Base-by-base conservation (phyloP, 92 coral and sea anemone genomes). In the Chrysogorgia sp. region DNA sequence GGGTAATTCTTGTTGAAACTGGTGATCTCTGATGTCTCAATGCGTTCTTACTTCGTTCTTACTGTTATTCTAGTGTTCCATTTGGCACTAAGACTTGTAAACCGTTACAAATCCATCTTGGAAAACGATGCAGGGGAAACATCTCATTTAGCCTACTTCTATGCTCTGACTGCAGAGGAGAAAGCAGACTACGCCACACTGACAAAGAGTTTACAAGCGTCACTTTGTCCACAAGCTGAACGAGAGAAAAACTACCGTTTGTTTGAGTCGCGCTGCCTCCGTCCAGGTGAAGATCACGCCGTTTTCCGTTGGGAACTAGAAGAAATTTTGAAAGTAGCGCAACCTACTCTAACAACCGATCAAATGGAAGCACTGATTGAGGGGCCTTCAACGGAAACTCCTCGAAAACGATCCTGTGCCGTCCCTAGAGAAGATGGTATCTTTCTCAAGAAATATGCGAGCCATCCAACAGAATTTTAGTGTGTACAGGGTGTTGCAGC, bases 141-240 rank as follows among this genome's bases (percentile, higher is more conserved):
- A n/a, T n/a, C n/a, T n/a, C n/a, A n/a, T n/a, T n/a, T n/a, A n/a
- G n/a, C n/a, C n/a, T 82, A 87, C 29, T 82, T 70, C 63, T 83
- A 82, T 45, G 87, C 82, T 29, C 67, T 82, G 33, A 83, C 81
- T 0, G 76, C 15, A 23, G 81, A 28, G 7, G 60, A 45, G 24
- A 45, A 10, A 26, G 40, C 35, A 4, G 48, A 33, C 21, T 69
- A 69, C 76, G 41, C 32, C 40, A 40, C 76, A 28, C 21, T 52
- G 24, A 69, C 76, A 13, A 10, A 24, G 31, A 55, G 34, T 34
- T 26, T 71, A 1, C 52, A 71, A 17, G 31, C 52, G 25, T 34
- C 78, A 19, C 31, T 71, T 20, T 71, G 64, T 17, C 78, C 78
- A 1, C 28, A 63, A 19, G 64, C 25, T 34, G 24, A 71, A 26